A percentile compares a stretch with the other conserved stretches of the same genome.
These are phyloP conservation scores for Euleptes europaea DNA, from an alignment of 2,113 vertebrate species.

Conservation along the genomic window DNA sequence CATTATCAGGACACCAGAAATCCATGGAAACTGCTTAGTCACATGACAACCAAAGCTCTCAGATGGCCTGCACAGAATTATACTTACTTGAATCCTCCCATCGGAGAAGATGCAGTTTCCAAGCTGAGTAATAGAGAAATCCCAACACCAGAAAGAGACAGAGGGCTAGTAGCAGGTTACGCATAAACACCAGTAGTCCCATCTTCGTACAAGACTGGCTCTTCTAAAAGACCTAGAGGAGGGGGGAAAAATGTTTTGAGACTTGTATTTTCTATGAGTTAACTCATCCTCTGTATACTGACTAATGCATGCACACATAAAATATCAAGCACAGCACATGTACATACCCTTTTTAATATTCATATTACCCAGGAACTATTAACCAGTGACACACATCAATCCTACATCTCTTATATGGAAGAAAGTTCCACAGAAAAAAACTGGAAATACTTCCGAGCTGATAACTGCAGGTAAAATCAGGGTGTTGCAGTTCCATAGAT, in stretches of 20 bases:
- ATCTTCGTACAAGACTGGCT: conserved; percentile 87
- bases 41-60: background rate
- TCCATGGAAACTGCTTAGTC: background rate
- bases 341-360: background rate
- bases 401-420: background rate
- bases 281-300: background rate
- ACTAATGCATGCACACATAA: accelerated
- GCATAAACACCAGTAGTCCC: conserved; percentile 90
- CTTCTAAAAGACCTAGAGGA: conserved; percentile 82
- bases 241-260: conserved; percentile 29
- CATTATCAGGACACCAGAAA: conserved; percentile 18
- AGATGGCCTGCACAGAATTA: background rate
- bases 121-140: conserved; percentile 95
- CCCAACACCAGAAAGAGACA: conserved; percentile 94
- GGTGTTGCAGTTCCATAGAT: background rate
- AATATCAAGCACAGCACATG: background rate
- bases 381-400: background rate
- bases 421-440: background rate
- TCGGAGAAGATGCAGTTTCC: conserved; percentile 89
- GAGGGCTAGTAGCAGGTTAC: conserved; percentile 93
- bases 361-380: background rate
- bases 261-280: background rate
- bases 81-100: conserved; percentile 98
- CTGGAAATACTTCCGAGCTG: background rate
- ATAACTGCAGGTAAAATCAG: background rate